phyloP scores from a whole-genome alignment of 2,888 invertebrate genomes.

The Schrankia costaestrigalis region DNA sequence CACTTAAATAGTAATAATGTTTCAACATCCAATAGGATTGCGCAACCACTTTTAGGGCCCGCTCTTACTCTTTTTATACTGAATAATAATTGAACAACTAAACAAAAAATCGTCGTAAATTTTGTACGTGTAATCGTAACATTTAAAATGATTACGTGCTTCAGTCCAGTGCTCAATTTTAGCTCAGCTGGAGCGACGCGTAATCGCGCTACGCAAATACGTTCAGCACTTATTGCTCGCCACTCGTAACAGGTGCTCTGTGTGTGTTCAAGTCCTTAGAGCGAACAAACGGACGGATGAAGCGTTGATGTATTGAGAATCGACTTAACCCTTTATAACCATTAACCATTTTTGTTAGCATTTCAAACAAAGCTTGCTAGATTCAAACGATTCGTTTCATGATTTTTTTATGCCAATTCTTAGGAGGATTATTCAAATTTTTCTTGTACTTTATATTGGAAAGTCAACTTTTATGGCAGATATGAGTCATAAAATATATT shows the following conservation, averaged over 20 bases:
- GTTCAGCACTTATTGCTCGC: constrained; percentile 70
- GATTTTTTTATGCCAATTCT: no score
- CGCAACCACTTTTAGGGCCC: constrained; percentile 6
- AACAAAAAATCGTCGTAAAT: constrained; percentile 15
- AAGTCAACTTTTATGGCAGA: no score
- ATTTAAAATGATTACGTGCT: constrained; percentile 32
- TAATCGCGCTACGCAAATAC: constrained; percentile 75
- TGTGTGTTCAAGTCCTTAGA: constrained; percentile 62
- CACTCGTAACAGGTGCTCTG: constrained; percentile 65
- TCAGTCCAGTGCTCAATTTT: constrained; percentile 39
- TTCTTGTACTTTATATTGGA: no score
- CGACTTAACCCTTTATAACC: constrained; percentile 40
- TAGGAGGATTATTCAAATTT: no score
- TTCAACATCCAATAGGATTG: constrained; percentile 15
- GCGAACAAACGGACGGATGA: constrained; percentile 62
- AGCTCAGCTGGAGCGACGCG: constrained; percentile 48
- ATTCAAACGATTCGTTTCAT: no score
- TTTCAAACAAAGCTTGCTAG: constrained; percentile 10
- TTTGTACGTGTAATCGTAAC: constrained; percentile 24
- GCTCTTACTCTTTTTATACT: not conserved
- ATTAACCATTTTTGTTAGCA: constrained; percentile 19
- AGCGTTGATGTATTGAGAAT: constrained; percentile 42
- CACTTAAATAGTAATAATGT: constrained; percentile 27
- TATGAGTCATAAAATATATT: no score
- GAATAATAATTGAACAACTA: constrained; percentile 1